Percentiles rank a stretch among this genome's conserved stretches.
Conservation (phyloP, 2,888 invertebrate genomes). For the Actias luna region DNA sequence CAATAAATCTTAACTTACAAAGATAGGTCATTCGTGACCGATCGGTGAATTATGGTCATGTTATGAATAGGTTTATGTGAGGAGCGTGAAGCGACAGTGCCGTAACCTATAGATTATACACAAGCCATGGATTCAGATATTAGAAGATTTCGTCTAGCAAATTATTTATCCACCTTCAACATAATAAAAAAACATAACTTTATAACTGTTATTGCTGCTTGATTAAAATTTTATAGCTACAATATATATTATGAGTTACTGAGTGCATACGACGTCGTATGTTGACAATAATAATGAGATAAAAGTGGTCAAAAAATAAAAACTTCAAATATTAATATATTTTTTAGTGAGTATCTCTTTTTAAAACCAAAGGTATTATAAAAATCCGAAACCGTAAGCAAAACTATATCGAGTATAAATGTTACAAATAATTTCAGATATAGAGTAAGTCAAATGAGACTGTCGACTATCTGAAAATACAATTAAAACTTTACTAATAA, state of each 20-base stretch:
- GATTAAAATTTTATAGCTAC: not conserved
- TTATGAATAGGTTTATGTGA: slow-evolving; percentile 21
- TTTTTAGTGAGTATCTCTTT: too few relatives aligned
- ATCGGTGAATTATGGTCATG: slow-evolving; percentile 24
- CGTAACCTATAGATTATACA: slow-evolving; percentile 47
- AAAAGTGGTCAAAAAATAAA: too few relatives aligned
- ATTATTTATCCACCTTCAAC: slow-evolving; percentile 26
- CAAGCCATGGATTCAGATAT: slow-evolving; percentile 61
- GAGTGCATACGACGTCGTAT: not conserved
- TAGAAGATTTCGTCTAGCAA: slow-evolving; percentile 46
- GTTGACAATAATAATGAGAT: not conserved
- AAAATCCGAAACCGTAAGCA: too few relatives aligned
- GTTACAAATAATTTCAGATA: too few relatives aligned
- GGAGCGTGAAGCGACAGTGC: slow-evolving; percentile 43
- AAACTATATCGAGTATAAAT: too few relatives aligned
- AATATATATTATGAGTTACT: not conserved
- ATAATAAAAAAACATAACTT: not conserved
- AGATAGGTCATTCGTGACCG: slow-evolving; percentile 18
- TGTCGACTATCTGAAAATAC: too few relatives aligned
- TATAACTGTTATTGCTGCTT: not conserved
- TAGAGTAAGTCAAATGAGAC: too few relatives aligned
- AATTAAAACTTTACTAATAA: too few relatives aligned
- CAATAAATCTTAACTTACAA: not conserved
- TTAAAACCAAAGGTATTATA: too few relatives aligned
- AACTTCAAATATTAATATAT: too few relatives aligned